phyloP scores from a whole-genome alignment of 2,888 invertebrate genomes.

The Atrina japonica region DNA sequence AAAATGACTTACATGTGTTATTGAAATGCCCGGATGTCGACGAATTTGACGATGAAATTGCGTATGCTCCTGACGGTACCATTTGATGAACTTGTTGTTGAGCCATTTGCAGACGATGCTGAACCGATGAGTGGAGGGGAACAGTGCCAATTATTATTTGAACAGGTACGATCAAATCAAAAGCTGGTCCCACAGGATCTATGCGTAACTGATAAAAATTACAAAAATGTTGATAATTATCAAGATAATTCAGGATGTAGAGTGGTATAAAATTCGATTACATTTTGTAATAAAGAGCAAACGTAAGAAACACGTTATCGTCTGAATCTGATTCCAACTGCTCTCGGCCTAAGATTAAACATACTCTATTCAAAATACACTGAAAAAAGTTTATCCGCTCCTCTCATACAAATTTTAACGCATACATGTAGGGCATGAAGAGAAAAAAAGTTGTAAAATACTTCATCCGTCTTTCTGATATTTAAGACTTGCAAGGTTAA shows the following conservation, averaged over 20 bases:
- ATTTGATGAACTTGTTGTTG: no score
- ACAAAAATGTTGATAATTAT: no score
- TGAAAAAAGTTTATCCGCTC: no score
- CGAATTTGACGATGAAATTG: slow-evolving; percentile 17
- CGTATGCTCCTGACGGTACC: no score
- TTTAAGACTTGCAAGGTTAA: no score
- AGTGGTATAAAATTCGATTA: not conserved
- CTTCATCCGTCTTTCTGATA: no score
- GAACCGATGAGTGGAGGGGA: slow-evolving; percentile 51
- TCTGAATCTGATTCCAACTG: not conserved
- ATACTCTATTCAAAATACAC: no score
- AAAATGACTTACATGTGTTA: slow-evolving; percentile 1
- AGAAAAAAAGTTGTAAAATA: no score
- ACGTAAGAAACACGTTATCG: not conserved
- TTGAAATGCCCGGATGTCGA: slow-evolving; percentile 10
- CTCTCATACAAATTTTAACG: no score
- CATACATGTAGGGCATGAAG: no score
- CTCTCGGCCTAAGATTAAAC: not conserved
- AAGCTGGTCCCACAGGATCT: slow-evolving; percentile 71
- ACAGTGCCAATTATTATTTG: slow-evolving; percentile 73
- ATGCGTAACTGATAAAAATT: slow-evolving; percentile 65
- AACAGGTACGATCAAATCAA: slow-evolving; percentile 71
- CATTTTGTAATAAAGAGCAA: not conserved
- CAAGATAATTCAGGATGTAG: not conserved
- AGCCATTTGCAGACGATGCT: slow-evolving; percentile 11